Percentiles rank a stretch among this genome's conserved stretches.
Evolutionary conservation across 2,888 invertebrate species (phyloP).

Genomic region (Salticus scenicus): DNA sequence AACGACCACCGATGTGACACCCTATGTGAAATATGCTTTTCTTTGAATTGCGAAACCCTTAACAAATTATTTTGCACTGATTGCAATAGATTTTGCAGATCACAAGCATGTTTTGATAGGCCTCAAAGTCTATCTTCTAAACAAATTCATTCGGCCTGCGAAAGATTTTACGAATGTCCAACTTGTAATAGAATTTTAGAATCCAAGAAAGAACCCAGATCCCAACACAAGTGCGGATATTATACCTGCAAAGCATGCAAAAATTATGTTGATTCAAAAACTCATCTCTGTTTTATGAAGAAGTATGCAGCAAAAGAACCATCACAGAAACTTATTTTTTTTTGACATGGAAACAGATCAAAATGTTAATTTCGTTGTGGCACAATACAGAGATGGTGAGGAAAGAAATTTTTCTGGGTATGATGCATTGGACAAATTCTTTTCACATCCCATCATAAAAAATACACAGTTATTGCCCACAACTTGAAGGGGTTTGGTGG

Average conservation of each 20-base stretch:
- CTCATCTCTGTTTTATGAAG: neutral
- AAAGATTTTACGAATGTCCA: neutral
- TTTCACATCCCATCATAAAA: neutral
- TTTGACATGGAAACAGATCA: neutral
- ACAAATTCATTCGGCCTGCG: too few species aligned
- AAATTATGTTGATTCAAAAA: neutral
- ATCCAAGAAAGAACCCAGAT: neutral
- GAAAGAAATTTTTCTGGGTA: neutral
- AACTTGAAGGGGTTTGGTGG: neutral
- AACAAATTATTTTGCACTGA: too few species aligned
- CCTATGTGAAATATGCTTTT: neutral
- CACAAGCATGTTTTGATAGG: too few species aligned
- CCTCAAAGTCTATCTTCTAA: too few species aligned
- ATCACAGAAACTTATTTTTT: too few species aligned
- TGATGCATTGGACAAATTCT: constrained; percentile 5
- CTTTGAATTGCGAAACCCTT: neutral
- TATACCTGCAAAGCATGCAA: neutral
- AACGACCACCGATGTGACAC: neutral
- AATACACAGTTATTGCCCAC: too few species aligned
- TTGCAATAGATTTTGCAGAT: too few species aligned
- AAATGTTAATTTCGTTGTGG: neutral
- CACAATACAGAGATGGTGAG: neutral
- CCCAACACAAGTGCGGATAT: neutral
- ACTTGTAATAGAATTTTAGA: neutral
- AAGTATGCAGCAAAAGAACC: neutral